Evolutionary conservation across 2,888 invertebrate genomes (phyloP).

Genomic region (Pandemis heparana): DNA sequence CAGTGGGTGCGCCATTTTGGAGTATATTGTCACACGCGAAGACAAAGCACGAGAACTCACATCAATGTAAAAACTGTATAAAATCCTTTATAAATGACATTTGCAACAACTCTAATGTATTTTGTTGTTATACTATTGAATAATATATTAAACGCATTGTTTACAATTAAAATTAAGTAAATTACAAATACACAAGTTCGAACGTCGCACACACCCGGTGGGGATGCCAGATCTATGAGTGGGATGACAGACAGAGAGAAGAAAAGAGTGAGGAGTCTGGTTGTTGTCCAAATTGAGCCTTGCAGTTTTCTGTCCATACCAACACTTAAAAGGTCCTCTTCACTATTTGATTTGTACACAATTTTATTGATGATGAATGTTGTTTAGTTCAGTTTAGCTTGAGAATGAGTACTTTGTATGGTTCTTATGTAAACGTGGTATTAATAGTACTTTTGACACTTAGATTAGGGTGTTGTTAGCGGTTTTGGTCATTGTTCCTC

Average conservation of each 20-base stretch:
- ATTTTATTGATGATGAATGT: too few relatives aligned
- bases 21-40: conserved; percentile 86
- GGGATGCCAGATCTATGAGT: conserved; percentile 72
- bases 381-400: too few relatives aligned
- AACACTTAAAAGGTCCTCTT: not conserved
- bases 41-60: conserved; percentile 85
- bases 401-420: too few relatives aligned
- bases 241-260: conserved; percentile 36
- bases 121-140: conserved; percentile 63
- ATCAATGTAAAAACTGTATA: conserved; percentile 76
- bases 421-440: too few relatives aligned
- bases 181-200: conserved; percentile 78
- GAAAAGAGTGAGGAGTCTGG: conserved; percentile 22
- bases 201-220: conserved; percentile 80
- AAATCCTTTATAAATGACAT: conserved; percentile 71
- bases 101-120: conserved; percentile 62
- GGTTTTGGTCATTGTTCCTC: not conserved
- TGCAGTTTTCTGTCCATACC: not conserved
- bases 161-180: conserved; percentile 79
- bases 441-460: not conserved
- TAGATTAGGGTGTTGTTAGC: not conserved
- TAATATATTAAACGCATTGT: conserved; percentile 79
- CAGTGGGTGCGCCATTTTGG: conserved; percentile 96
- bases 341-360: too few relatives aligned
- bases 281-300: not conserved